phyloP scores from a whole-genome alignment of 1,140 invertebrate species.

The Drosophila bifasciata region DNA sequence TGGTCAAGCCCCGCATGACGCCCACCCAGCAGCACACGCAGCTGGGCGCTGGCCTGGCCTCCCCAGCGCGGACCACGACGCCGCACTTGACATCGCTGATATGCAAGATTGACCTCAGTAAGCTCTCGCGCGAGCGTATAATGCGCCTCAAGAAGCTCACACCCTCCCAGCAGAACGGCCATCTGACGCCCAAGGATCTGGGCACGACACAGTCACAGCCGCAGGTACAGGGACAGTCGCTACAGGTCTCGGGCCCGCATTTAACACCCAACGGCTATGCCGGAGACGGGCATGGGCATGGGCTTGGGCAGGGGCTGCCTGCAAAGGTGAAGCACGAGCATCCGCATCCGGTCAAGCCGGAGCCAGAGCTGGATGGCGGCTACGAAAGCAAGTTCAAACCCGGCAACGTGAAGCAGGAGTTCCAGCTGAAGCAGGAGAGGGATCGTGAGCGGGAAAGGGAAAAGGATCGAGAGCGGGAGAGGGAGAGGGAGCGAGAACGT shows the following conservation, averaged over 20 bases:
- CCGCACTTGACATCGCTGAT: slow-evolving; percentile 70
- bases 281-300: slow-evolving; percentile 8
- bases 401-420: slow-evolving; percentile 63
- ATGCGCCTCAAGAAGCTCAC: slow-evolving; percentile 44
- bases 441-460: slow-evolving; percentile 32
- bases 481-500: slow-evolving; percentile 31
- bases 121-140: slow-evolving; percentile 58
- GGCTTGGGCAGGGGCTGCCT: neutral
- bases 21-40: slow-evolving; percentile 56
- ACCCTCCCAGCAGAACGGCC: slow-evolving; percentile 66
- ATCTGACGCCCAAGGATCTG: slow-evolving; percentile 73
- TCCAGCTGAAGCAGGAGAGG: slow-evolving; percentile 59
- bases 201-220: neutral
- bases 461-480: slow-evolving; percentile 26
- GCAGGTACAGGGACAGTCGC: neutral
- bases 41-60: slow-evolving; percentile 55
- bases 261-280: slow-evolving; percentile 32
- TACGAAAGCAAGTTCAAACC: slow-evolving; percentile 66
- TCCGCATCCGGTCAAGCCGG: slow-evolving; percentile 69
- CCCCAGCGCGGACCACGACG: slow-evolving; percentile 63
- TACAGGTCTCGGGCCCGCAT: too few relatives aligned
- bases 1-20: slow-evolving; percentile 56
- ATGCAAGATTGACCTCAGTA: slow-evolving; percentile 79
- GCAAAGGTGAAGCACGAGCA: slow-evolving; percentile 69
- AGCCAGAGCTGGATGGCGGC: slow-evolving; percentile 68